Evolutionary conservation across 2,888 invertebrate genomes (phyloP).

Genomic region (Liodrosophila aerea): DNA sequence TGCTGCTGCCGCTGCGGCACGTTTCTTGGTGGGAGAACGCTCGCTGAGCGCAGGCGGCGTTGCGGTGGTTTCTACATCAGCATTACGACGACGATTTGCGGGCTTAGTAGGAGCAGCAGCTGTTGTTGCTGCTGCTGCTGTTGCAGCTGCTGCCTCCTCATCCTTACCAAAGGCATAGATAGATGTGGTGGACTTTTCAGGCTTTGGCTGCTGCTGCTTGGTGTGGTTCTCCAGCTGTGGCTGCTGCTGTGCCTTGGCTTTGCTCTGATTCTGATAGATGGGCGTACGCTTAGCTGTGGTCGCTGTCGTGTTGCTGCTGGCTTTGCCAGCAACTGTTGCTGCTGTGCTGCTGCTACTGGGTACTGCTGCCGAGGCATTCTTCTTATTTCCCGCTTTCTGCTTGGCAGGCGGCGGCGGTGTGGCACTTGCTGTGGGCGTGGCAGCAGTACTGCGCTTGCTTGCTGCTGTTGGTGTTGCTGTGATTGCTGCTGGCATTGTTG

Average conservation of each 20-base stretch:
- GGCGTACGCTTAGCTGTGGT: slow-evolving; percentile 81
- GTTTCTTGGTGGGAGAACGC: slow-evolving; percentile 67
- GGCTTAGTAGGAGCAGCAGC: slow-evolving; percentile 29
- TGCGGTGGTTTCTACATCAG: slow-evolving; percentile 23
- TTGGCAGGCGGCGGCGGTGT: slow-evolving; percentile 43
- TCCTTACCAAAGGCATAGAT: slow-evolving; percentile 89
- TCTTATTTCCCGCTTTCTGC: slow-evolving; percentile 38
- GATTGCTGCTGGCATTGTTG: slow-evolving; percentile 17
- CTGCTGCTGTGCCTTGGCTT: slow-evolving; percentile 27
- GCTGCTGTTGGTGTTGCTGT: slow-evolving; percentile 9
- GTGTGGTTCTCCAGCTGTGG: slow-evolving; percentile 36
- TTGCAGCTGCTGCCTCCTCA: slow-evolving; percentile 82
- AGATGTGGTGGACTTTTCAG: slow-evolving; percentile 77
- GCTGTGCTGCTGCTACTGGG: slow-evolving; percentile 33
- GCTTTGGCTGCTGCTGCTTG: slow-evolving; percentile 60
- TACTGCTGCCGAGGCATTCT: slow-evolving; percentile 17
- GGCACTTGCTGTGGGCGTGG: slow-evolving; percentile 42
- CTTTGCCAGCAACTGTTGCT: slow-evolving; percentile 22
- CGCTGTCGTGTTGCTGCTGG: slow-evolving; percentile 22
- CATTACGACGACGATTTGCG: slow-evolving; percentile 82
- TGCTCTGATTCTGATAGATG: slow-evolving; percentile 83
- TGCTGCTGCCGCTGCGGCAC: slow-evolving; percentile 64
- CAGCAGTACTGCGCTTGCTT: slow-evolving; percentile 36
- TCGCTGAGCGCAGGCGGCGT: slow-evolving; percentile 59
- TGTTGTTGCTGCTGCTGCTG: slow-evolving; percentile 12